Conservation (phyloP, 2,797 vertebrate species). For the Poeciliopsis paucimaculata region DNA sequence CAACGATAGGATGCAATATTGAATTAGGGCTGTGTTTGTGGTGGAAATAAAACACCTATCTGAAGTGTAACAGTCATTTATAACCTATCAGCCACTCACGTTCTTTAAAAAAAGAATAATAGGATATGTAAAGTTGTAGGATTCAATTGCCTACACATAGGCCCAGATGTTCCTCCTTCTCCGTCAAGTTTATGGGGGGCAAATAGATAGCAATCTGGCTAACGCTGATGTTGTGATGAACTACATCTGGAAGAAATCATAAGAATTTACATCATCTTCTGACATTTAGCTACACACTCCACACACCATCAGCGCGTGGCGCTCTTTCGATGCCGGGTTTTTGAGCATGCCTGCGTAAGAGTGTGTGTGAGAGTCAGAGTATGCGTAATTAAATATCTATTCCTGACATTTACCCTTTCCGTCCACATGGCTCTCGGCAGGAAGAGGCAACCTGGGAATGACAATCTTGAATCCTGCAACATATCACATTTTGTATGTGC, state of each 20-base stretch:
- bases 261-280: constrained; percentile 76
- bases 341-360: constrained; percentile 25
- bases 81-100: constrained; percentile 29
- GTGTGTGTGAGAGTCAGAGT: constrained; percentile 37
- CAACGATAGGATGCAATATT: constrained; percentile 22
- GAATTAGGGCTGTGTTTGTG: constrained; percentile 57
- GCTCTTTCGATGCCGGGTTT: constrained; percentile 39
- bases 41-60: constrained; percentile 16
- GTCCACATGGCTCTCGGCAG: constrained; percentile 61
- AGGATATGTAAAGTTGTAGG: not conserved
- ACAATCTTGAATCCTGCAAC: constrained; percentile 63
- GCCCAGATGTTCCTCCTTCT: constrained; percentile 21
- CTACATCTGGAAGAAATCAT: constrained; percentile 73
- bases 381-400: constrained; percentile 69
- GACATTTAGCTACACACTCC: constrained; percentile 77
- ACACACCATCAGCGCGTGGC: constrained; percentile 56
- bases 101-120: constrained; percentile 47
- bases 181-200: constrained; percentile 46
- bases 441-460: constrained; percentile 66
- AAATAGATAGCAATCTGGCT: constrained; percentile 52
- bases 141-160: constrained; percentile 7
- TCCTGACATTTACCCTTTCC: constrained; percentile 73
- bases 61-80: constrained; percentile 20
- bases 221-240: constrained; percentile 64
- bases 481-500: constrained; percentile 51